Evolutionary conservation across 2,797 vertebrate genomes (phyloP).

Genomic region (Intellagama lesueurii): DNA sequence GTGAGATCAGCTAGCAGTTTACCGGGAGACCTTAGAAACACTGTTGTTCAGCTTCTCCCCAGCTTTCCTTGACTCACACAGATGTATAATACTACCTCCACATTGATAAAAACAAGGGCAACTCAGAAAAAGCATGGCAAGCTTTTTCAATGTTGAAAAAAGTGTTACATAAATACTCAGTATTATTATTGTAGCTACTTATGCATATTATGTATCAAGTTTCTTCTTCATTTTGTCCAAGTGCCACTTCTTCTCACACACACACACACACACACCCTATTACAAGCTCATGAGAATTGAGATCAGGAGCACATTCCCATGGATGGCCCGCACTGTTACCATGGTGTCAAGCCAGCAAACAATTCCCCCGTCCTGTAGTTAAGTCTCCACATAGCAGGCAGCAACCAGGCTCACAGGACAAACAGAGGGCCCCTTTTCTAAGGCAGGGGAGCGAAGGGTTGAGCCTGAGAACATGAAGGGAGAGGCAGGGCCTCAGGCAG

Average conservation of each 20-base stretch:
- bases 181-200: neutral
- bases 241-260: neutral
- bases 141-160: neutral
- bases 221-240: neutral
- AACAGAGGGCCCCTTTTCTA: slow-evolving; percentile 16
- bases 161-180: neutral
- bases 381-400: slow-evolving; percentile 1
- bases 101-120: neutral
- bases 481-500: neutral
- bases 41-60: neutral
- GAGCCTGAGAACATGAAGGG: neutral
- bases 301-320: slow-evolving; percentile 33
- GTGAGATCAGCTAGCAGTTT: neutral
- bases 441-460: neutral
- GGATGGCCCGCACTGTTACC: slow-evolving; percentile 21
- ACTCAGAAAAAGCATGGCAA: neutral
- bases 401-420: slow-evolving; percentile 8
- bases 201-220: neutral
- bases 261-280: neutral
- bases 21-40: neutral
- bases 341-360: slow-evolving; percentile 30
- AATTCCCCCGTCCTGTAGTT: slow-evolving; percentile 7
- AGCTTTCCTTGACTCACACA: neutral
- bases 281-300: slow-evolving; percentile 14
- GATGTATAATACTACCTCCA: neutral